Evolutionary conservation across 2,113 vertebrate genomes (phyloP).

Genomic region (Candoia aspera): DNA sequence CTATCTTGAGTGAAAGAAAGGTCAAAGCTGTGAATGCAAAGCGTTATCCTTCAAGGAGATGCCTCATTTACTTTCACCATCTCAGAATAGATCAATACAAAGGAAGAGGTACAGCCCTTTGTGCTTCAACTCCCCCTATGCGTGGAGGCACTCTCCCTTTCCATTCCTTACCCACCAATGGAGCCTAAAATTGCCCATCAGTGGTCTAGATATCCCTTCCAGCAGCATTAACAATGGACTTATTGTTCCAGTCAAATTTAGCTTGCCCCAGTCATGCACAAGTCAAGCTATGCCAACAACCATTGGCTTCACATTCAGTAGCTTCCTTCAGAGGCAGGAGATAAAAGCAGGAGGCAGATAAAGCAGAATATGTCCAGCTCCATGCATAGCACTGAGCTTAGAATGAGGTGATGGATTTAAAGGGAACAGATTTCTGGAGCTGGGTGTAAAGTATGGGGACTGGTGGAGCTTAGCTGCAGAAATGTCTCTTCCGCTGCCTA

Average conservation of each 20-base stretch:
- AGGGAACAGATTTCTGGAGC: no score
- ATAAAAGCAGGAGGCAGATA: background rate
- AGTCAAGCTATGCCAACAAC: background rate
- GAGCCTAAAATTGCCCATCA: constrained; percentile 8
- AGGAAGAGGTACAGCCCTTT: background rate
- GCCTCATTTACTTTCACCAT: constrained; percentile 5
- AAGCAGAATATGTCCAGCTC: background rate
- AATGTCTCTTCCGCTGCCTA: background rate
- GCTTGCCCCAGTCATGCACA: background rate
- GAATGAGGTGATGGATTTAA: background rate
- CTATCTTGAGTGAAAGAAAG: background rate
- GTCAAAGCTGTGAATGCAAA: background rate
- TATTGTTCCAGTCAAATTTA: background rate
- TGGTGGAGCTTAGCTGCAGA: background rate
- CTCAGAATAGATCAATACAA: background rate
- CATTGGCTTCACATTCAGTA: background rate
- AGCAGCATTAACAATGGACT: background rate
- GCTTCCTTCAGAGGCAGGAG: background rate
- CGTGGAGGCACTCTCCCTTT: background rate
- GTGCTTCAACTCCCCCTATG: background rate
- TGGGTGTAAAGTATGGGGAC: no score
- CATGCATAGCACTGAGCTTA: background rate
- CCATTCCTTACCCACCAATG: background rate
- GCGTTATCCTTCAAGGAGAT: background rate
- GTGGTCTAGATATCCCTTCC: background rate